A percentile compares a stretch with the other conserved stretches of the same genome.
Evolutionary conservation across 2,797 vertebrate species (phyloP).

Genomic region (Gymnocypris eckloni): DNA sequence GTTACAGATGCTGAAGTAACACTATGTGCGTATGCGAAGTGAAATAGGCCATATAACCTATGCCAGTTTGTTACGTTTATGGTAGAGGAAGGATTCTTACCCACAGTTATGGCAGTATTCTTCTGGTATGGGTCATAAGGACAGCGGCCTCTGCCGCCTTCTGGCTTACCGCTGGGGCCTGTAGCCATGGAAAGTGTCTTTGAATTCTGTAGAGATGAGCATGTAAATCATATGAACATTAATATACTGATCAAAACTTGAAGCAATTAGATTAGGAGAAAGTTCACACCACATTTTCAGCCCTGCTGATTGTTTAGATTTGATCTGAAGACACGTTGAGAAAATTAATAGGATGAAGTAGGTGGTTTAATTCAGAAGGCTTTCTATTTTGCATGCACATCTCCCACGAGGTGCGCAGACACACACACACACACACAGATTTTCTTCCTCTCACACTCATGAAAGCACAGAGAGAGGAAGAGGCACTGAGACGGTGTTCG

Average conservation of each 20-base stretch:
- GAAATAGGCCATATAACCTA: not conserved
- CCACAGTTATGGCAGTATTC: slow-evolving; percentile 87
- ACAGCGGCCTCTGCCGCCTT: slow-evolving; percentile 90
- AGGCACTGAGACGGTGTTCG: not conserved
- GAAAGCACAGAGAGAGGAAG: slow-evolving; percentile 3
- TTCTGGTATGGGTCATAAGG: slow-evolving; percentile 91
- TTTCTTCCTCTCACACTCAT: not conserved
- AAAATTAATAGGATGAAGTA: not conserved
- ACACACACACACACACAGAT: not conserved
- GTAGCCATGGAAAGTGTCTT: slow-evolving; percentile 63
- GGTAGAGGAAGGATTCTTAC: slow-evolving; percentile 73
- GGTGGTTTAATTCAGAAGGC: not conserved
- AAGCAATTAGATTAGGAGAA: not conserved
- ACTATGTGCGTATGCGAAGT: not conserved
- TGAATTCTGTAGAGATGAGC: slow-evolving; percentile 62
- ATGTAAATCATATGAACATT: not conserved
- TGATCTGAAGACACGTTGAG: not conserved
- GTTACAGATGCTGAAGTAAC: not conserved
- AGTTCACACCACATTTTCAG: not conserved
- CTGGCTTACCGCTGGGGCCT: slow-evolving; percentile 56
- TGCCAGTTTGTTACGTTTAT: too few species aligned
- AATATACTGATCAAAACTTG: not conserved
- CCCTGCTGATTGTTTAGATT: not conserved
- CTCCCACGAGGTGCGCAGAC: too few species aligned
- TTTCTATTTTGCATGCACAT: not conserved